A percentile compares a stretch with the other conserved stretches of the same genome.
Conservation (phyloP, 2,797 vertebrate species). For the Acanthurus lineatus region DNA sequence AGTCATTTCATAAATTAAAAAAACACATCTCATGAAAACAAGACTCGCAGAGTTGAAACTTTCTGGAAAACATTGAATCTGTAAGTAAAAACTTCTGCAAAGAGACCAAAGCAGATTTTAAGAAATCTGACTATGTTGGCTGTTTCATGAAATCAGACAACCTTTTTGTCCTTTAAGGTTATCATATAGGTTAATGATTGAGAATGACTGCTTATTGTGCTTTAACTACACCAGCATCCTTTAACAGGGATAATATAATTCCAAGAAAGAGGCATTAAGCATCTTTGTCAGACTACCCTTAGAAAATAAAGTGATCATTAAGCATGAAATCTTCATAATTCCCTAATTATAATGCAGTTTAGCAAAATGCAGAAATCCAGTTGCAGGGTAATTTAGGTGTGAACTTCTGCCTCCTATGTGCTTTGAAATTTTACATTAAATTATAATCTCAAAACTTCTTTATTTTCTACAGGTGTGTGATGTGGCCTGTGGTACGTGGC, state of each 20-base stretch:
- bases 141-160: not conserved
- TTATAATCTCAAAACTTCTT: slow-evolving; percentile 1
- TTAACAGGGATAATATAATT: too few species aligned
- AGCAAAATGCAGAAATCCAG: not conserved
- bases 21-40: too few species aligned
- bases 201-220: not conserved
- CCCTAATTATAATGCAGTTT: too few species aligned
- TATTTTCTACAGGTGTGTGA: slow-evolving; percentile 58
- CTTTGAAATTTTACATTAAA: not conserved
- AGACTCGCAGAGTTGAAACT: not conserved
- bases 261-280: too few species aligned
- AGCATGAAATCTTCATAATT: too few species aligned
- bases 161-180: not conserved
- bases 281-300: too few species aligned
- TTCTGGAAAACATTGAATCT: not conserved
- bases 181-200: not conserved
- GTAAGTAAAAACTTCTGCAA: slow-evolving; percentile 7
- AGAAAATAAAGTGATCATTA: too few species aligned
- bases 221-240: too few species aligned
- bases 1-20: too few species aligned
- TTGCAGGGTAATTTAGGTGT: not conserved
- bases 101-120: not conserved
- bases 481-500: slow-evolving; percentile 75
- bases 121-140: not conserved
- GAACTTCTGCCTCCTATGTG: too few species aligned